Conservation (phyloP, 2,888 invertebrate species). For the Drosophila peninsularis region DNA sequence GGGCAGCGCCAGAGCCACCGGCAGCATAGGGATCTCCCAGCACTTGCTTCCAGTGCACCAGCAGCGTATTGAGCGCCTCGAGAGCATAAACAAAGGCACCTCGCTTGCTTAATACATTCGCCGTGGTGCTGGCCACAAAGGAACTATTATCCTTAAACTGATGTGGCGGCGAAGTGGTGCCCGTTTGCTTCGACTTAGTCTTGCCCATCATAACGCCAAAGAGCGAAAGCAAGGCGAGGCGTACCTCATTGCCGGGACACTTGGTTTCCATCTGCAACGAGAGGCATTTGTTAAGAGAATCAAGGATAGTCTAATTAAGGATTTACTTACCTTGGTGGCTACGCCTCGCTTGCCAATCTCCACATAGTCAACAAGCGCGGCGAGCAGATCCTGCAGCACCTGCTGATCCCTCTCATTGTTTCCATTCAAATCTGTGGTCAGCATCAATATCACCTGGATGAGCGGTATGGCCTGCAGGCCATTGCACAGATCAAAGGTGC, state of each 20-base stretch:
- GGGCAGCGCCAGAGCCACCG: conserved; percentile 42
- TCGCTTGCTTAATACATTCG: conserved; percentile 88
- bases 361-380: conserved; percentile 89
- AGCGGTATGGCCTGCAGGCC: conserved; percentile 95
- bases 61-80: conserved; percentile 88
- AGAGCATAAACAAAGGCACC: conserved; percentile 91
- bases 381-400: conserved; percentile 91
- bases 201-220: conserved; percentile 88
- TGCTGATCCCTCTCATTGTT: conserved; percentile 92
- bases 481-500: conserved; percentile 90
- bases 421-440: conserved; percentile 94
- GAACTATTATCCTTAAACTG: conserved; percentile 86
- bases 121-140: conserved; percentile 89
- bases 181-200: conserved; percentile 84
- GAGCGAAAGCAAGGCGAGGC: conserved; percentile 93
- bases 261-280: conserved; percentile 85
- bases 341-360: conserved; percentile 87
- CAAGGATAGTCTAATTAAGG: not conserved
- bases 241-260: conserved; percentile 92
- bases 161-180: conserved; percentile 85
- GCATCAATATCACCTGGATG: conserved; percentile 95
- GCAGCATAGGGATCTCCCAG: conserved; percentile 81
- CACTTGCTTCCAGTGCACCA: conserved; percentile 91
- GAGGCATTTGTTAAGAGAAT: too few relatives aligned
- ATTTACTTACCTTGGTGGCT: conserved; percentile 79